Percentiles rank a stretch among this genome's conserved stretches.
Evolutionary conservation across 2,888 invertebrate genomes (phyloP).

Genomic region (Nymphalis c-album): DNA sequence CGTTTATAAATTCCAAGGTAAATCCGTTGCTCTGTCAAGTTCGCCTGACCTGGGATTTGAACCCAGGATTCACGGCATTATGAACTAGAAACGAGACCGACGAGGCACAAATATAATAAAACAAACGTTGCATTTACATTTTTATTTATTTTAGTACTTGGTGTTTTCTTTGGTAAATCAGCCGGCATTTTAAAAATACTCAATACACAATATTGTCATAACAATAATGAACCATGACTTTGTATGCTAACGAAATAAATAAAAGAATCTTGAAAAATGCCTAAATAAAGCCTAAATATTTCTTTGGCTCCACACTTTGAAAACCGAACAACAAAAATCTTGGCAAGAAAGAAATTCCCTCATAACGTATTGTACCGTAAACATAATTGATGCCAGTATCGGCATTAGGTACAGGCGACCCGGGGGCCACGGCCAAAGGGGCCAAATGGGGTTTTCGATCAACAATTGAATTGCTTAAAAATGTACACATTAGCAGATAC

Average conservation of each 20-base stretch:
- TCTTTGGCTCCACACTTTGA: conserved; percentile 53
- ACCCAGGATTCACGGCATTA: too few relatives aligned
- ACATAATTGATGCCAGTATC: not conserved
- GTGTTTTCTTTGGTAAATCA: conserved; percentile 58
- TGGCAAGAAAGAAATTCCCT: conserved; percentile 36
- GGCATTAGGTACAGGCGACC: too few relatives aligned
- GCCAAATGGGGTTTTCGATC: too few relatives aligned
- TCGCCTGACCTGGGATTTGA: too few relatives aligned
- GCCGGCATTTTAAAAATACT: conserved; percentile 44
- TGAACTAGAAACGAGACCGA: too few relatives aligned
- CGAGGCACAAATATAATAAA: not conserved
- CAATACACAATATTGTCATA: conserved; percentile 9
- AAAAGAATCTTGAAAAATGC: not conserved
- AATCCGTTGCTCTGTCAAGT: too few relatives aligned
- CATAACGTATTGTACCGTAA: not conserved
- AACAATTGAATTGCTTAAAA: too few relatives aligned
- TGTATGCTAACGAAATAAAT: conserved; percentile 3
- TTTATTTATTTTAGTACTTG: conserved; percentile 38
- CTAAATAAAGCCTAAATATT: conserved; percentile 22
- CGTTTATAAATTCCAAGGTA: too few relatives aligned
- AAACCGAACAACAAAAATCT: conserved; percentile 28
- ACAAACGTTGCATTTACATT: conserved; percentile 5
- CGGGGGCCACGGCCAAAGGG: too few relatives aligned
- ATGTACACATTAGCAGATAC: too few relatives aligned
- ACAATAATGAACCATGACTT: not conserved